Percentiles rank a stretch among this genome's conserved stretches.
phyloP scores from a whole-genome alignment of 2,113 vertebrate genomes.

The Dipodomys ordii region DNA sequence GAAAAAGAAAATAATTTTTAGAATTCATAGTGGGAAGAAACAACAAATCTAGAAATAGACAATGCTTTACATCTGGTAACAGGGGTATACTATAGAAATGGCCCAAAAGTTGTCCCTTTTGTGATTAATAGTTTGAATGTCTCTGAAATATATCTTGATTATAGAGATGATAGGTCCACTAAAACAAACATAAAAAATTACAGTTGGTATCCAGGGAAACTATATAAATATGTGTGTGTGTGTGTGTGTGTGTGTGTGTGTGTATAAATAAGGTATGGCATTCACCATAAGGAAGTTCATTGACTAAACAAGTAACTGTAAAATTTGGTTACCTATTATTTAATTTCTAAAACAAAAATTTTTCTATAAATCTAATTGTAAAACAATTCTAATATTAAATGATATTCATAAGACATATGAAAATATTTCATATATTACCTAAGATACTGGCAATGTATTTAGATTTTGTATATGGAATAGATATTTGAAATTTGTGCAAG shows the following conservation, averaged over 20 bases:
- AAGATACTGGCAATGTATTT: not conserved
- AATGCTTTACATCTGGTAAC: not conserved
- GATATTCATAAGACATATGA: not conserved
- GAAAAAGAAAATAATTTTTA: not conserved
- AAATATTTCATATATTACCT: not conserved
- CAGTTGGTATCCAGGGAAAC: not conserved
- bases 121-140: not conserved
- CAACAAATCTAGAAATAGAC: not conserved
- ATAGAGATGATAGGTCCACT: not conserved
- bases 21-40: not conserved
- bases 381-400: slow-evolving; percentile 33
- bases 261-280: too few species aligned
- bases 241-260: not conserved
- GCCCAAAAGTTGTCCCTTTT: not conserved
- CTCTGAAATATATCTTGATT: not conserved
- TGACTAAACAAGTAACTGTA: not conserved
- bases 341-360: not conserved
- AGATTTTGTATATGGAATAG: not conserved
- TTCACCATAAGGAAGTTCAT: not conserved
- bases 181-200: not conserved
- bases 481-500: not conserved
- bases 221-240: not conserved
- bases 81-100: not conserved
- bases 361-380: not conserved
- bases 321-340: not conserved